Conservation (phyloP, 2,888 invertebrate species). For the Pedicia rivosa region DNA sequence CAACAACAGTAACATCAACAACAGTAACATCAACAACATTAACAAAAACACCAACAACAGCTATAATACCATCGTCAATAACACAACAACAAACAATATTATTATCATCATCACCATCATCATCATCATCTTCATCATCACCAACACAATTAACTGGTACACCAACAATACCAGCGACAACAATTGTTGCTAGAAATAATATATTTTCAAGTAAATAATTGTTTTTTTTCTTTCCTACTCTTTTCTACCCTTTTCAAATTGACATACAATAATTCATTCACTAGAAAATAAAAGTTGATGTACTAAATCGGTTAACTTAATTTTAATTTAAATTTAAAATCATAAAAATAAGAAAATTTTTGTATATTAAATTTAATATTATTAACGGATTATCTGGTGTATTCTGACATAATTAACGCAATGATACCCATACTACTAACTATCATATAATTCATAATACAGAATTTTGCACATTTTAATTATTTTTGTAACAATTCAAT, state of each 20-base stretch:
- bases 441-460: too few species aligned
- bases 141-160: neutral
- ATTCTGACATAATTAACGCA: too few species aligned
- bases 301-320: too few species aligned
- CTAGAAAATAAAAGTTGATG: neutral
- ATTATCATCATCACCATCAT: constrained; percentile 1
- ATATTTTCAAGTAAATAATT: neutral
- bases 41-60: constrained; percentile 1
- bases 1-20: constrained; percentile 5
- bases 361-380: too few species aligned
- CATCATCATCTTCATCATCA: constrained; percentile 6
- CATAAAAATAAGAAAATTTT: too few species aligned
- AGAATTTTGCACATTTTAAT: too few species aligned
- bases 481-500: too few species aligned
- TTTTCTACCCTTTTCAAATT: too few species aligned
- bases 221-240: too few species aligned
- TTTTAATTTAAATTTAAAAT: too few species aligned
- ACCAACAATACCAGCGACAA: constrained; percentile 2
- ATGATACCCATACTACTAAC: too few species aligned
- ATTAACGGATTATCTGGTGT: too few species aligned
- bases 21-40: neutral
- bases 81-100: constrained; percentile 4
- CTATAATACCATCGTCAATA: constrained; percentile 1
- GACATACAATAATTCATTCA: neutral
- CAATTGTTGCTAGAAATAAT: neutral